Conservation (phyloP, 2,888 invertebrate species). For the Lomographa bimaculata region DNA sequence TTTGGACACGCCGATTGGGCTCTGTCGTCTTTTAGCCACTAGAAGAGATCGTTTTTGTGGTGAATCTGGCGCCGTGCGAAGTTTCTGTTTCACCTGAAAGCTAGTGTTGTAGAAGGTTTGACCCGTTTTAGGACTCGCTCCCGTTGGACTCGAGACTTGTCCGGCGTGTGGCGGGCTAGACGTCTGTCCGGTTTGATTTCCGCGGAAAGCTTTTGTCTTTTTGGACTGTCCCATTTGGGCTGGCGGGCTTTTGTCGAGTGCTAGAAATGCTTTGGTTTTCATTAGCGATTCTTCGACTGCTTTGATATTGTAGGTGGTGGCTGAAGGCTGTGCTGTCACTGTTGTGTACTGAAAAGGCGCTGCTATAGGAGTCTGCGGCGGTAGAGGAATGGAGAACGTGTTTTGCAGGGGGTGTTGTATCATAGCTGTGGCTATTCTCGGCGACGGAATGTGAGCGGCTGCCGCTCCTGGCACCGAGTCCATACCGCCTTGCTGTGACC, state of each 20-base stretch:
- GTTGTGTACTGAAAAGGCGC: no score
- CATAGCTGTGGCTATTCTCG: background rate
- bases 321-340: no score
- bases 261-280: no score
- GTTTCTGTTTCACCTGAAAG: background rate
- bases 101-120: constrained; percentile 8
- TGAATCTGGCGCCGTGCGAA: background rate
- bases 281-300: no score
- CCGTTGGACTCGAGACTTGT: background rate
- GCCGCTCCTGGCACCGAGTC: background rate
- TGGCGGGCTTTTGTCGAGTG: no score
- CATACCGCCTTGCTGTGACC: background rate
- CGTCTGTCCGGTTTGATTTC: background rate
- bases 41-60: constrained; percentile 4
- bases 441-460: background rate
- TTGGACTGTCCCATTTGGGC: no score
- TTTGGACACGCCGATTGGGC: background rate
- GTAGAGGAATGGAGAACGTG: background rate
- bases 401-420: constrained; percentile 1
- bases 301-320: no score
- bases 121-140: background rate
- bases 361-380: background rate
- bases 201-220: no score
- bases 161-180: background rate
- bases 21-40: constrained; percentile 12